Conservation (phyloP, 2,797 vertebrate genomes). For the Apodemus agrarius region DNA sequence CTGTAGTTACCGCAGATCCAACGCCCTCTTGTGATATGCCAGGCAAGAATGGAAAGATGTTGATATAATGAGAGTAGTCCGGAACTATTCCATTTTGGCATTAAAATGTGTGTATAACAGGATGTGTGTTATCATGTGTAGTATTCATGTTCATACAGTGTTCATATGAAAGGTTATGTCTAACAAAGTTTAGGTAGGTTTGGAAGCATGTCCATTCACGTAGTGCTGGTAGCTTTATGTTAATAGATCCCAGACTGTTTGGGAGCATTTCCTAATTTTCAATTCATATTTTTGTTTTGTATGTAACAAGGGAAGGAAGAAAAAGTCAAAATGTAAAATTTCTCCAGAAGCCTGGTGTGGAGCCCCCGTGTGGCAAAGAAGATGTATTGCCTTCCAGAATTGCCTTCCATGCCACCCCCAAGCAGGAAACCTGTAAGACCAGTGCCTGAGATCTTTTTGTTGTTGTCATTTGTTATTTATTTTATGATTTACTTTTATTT, state of each 20-base stretch:
- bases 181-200: slow-evolving; percentile 9
- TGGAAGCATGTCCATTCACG: neutral
- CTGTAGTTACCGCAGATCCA: neutral
- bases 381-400: neutral
- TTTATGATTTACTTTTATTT: neutral
- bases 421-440: neutral
- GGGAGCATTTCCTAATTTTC: neutral
- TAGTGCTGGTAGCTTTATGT: neutral
- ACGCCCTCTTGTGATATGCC: neutral
- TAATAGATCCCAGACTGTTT: neutral
- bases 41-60: neutral
- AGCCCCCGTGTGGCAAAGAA: slow-evolving; percentile 25
- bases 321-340: neutral
- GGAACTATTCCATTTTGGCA: neutral
- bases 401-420: neutral
- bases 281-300: neutral
- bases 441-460: neutral
- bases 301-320: neutral
- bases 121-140: neutral
- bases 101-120: neutral
- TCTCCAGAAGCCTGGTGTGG: neutral
- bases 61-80: neutral
- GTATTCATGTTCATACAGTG: neutral
- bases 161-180: neutral
- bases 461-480: neutral